Conservation (phyloP, 2,888 invertebrate species). For the Oligia latruncula region DNA sequence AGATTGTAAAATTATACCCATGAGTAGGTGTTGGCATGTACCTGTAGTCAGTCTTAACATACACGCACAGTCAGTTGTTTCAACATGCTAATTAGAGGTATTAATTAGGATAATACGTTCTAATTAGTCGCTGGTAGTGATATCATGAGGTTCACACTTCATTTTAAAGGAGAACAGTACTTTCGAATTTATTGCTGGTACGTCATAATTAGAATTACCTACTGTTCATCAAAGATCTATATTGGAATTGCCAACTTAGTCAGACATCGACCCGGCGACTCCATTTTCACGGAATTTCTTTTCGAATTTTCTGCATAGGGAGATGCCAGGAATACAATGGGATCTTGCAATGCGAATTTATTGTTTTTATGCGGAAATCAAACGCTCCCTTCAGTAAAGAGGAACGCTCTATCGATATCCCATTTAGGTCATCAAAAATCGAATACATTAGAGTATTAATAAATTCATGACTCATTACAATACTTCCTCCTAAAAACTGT, state of each 20-base stretch:
- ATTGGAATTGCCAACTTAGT: conserved; percentile 16
- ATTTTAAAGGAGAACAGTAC: conserved; percentile 64
- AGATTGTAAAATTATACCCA: conserved; percentile 69
- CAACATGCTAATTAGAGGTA: conserved; percentile 75
- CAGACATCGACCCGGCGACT: conserved; percentile 10
- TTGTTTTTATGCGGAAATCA: conserved; percentile 35
- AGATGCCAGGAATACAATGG: neutral
- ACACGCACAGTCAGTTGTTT: conserved; percentile 65
- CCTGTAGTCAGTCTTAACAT: conserved; percentile 46
- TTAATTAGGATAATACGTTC: conserved; percentile 80
- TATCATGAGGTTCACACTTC: conserved; percentile 84
- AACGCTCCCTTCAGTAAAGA: neutral
- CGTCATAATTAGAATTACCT: conserved; percentile 45
- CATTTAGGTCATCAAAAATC: conserved; percentile 45
- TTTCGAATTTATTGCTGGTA: conserved; percentile 56
- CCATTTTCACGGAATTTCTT: neutral
- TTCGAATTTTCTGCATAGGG: neutral
- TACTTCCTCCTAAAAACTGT: conserved; percentile 36
- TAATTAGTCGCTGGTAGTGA: conserved; percentile 81
- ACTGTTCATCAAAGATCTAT: conserved; percentile 13
- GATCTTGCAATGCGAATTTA: neutral
- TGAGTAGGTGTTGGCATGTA: conserved; percentile 60
- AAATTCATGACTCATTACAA: conserved; percentile 42
- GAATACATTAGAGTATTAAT: conserved; percentile 42
- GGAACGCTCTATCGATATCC: conserved; percentile 23